Evolutionary conservation across 2,797 vertebrate genomes (phyloP), one percentile per base, ranked within the genome.

Genomic region (Malacoctenus gilli): DNA sequence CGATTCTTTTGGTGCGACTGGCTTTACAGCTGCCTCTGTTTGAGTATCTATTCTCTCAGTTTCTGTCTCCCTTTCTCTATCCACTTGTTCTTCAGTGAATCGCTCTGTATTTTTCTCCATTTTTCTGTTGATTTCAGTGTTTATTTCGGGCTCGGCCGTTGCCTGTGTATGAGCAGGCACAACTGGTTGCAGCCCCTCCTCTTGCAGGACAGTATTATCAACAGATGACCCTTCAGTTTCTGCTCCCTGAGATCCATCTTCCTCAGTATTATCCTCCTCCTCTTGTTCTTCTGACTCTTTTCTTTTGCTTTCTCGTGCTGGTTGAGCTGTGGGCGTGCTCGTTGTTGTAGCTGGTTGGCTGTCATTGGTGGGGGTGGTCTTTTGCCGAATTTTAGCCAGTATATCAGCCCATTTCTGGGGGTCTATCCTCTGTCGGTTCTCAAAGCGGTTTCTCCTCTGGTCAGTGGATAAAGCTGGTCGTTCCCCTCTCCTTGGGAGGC

Each of bases 321-420:
- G 44, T 47, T 54, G 34, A 65, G 48, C 21, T 48, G 62, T 66
- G 37, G 74, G 47, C 12, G 25, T 9, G n/a, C 47, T 54, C 69
- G 5, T 65, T 39, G 41, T 38, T 42, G 40, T n/a, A 11, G 38
- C 42, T 10, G 46, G 13, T 23, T 84, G 64, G 30, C 44, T 73
- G 11, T 85, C 83, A 30, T 72, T 83, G 48, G 74, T 88, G 0
- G 59, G 48, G 63, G 75, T 15, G 13, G 89, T 94, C 81, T 87
- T 96, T 34, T 94, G 92, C 28, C 95, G 94, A 7, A 99, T 96
- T 51, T 95, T 94, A 68, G 95, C 94, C 67, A 98, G 86, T 79
- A 98, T 91, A 28, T 93, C 91, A 1, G 95, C 96, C 97, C 97
- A 99, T 28, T 90, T 94, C 59, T 93, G 84, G 0, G 96, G 96